phyloP scores from a whole-genome alignment of 1,140 invertebrate species.

The Solenopsis invicta region DNA sequence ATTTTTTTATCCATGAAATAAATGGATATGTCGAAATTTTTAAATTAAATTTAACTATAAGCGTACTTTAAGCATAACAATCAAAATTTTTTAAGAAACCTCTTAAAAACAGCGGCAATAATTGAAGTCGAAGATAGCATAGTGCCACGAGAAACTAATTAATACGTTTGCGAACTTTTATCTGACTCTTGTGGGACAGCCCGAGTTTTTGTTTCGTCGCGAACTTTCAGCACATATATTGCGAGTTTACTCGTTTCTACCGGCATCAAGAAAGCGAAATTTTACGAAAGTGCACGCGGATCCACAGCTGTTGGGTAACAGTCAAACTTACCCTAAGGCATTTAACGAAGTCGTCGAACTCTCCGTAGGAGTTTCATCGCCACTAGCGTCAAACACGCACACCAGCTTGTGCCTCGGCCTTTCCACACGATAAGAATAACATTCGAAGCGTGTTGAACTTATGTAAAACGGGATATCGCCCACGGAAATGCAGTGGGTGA shows the following conservation, averaged over 20 bases:
- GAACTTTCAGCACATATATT: slow-evolving; percentile 54
- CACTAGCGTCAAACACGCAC: slow-evolving; percentile 40
- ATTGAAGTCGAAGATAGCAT: slow-evolving; percentile 3
- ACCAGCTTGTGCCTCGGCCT: slow-evolving; percentile 21
- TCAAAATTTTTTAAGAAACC: not conserved
- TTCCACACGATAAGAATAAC: slow-evolving; percentile 70
- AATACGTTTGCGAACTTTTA: slow-evolving; percentile 54
- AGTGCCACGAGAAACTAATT: slow-evolving; percentile 41
- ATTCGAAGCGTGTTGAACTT: slow-evolving; percentile 59
- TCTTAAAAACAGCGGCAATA: not conserved
- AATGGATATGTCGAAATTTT: not conserved
- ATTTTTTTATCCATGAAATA: too few relatives aligned
- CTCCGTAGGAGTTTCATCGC: slow-evolving; percentile 64
- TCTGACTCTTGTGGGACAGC: slow-evolving; percentile 24
- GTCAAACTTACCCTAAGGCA: slow-evolving; percentile 67
- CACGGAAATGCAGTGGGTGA: slow-evolving; percentile 45
- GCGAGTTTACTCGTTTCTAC: slow-evolving; percentile 41
- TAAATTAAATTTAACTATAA: not conserved
- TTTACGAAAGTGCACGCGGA: slow-evolving; percentile 65
- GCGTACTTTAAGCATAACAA: not conserved
- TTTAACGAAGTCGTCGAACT: slow-evolving; percentile 72
- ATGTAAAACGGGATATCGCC: slow-evolving; percentile 70
- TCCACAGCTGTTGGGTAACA: slow-evolving; percentile 62
- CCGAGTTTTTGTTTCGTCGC: slow-evolving; percentile 50
- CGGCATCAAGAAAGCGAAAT: slow-evolving; percentile 70